Evolutionary conservation across 2,113 vertebrate genomes (phyloP).

Genomic region (Cichladusa arquata): DNA sequence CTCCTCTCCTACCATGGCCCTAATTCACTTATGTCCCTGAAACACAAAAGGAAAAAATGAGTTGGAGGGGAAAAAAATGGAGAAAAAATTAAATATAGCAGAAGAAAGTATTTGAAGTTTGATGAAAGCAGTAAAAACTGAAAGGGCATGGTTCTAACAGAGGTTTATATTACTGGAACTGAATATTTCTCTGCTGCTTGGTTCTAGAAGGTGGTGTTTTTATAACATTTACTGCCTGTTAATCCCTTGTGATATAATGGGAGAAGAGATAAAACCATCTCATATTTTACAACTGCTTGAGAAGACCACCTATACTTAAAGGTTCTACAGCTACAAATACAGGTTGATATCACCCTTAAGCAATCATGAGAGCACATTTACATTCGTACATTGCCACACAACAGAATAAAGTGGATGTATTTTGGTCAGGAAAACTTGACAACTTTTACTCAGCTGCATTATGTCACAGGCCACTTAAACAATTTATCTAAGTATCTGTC

Average conservation of each 20-base stretch:
- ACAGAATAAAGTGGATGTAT: background rate
- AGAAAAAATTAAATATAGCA: background rate
- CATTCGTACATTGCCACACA: background rate
- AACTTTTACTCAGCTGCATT: background rate
- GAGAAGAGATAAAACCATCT: background rate
- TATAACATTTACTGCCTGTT: background rate
- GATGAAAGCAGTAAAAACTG: background rate
- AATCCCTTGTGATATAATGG: background rate
- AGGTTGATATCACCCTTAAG: background rate
- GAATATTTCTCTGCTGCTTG: background rate
- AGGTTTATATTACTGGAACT: background rate
- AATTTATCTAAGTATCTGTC: background rate
- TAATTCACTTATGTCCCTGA: background rate
- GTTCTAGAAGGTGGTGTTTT: background rate
- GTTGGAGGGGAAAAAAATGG: rapidly evolving
- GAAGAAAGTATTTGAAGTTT: background rate
- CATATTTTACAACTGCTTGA: background rate
- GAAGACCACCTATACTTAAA: background rate
- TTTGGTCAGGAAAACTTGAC: background rate
- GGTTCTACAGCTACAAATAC: background rate
- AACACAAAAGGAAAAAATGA: background rate
- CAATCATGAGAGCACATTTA: background rate
- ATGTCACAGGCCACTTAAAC: background rate
- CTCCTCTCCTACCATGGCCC: background rate
- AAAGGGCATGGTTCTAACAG: background rate